Base-by-base conservation (phyloP, 2,113 vertebrate species). In the Chitala chitala region DNA sequence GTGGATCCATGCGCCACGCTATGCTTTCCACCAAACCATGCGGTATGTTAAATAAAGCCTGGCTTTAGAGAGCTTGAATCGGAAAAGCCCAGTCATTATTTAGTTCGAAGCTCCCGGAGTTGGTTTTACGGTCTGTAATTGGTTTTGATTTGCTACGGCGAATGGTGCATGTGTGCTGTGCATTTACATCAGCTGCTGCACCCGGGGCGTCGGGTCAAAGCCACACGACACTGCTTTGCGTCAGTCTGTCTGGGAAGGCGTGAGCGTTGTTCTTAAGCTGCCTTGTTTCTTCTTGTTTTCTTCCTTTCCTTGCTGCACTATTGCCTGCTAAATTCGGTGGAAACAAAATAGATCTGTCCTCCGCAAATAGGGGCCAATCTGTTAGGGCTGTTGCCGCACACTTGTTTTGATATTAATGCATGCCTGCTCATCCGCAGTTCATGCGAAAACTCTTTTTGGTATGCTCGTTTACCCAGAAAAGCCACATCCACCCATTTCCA, bases 381-480 rank as follows among this genome's bases (percentile, higher is more conserved):
- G 46, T 75, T 69, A 29, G 73, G 20, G 20, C 70, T 78, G 69
- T 53, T 78, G 73, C 77, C 75, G 58, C 46, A 61, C 59, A 74
- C 76, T 79, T 78, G 58, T 69, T 46, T 69, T 72, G 78, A 71
- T 80, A 71, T 78, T 78, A 76, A 76, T 76, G 63, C 31, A 70
- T 53, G 74, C 44, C 38, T 48, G 71, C 61, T 55, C 59, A 71
- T 22, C 53, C 73, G 42, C 29, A 58, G 44, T 36, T 4, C 46
- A 40, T 58, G 64, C 36, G 68, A 38, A 77, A 75, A 79, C 76
- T 76, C n/a, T 75, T 66, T n/a, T 5, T 76, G 78, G 77, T 46
- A 59, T 70, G 78, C 75, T 53, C 63, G 50, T 74, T 81, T 42
- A 44, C 58, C 44, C 69, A 5, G 74, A 71, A 75, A 77, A 69